Evolutionary conservation across 2,797 vertebrate species (phyloP), one percentile per base, ranked within the genome.

Genomic region (Anomalospiza imberbis): DNA sequence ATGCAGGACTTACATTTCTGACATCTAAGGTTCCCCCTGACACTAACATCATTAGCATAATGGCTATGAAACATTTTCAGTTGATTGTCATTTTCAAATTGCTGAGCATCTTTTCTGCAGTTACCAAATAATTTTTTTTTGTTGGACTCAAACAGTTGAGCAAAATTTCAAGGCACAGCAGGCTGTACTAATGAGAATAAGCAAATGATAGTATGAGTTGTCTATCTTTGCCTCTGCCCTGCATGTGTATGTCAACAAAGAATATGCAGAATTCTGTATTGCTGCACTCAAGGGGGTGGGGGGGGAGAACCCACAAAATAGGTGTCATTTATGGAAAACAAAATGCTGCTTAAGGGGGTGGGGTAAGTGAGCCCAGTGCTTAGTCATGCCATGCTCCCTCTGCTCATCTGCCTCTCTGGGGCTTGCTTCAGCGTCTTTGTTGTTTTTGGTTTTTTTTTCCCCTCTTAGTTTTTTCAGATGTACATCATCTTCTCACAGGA

Each of bases 341-440:
- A 89, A 92, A 61, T 65, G 50, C 50, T 89, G 29, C 38, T 31
- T 85, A 75, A 71, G 31, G 68, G 86, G 65, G 45, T 85, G 57
- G 78, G 72, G 81, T 79, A 53, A 2, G 4, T 54, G 47, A 96
- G 65, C 65, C 85, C 73, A 66, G 62, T 85, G 89, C 94, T 94
- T 93, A 86, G 89, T 96, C 89, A 84, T 91, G 70, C 66, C 25
- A 22, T 66, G 44, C 62, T 96, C 51, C 66, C 62, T 94, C 70
- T 74, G 61, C 78, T 74, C 4, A 3, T 74, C 73, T 93, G 58
- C 47, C 73, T 88, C 75, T 15, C 3, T 14, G 26, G 53, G 51
- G 58, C 28, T 96, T 91, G 63, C 62, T 94, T 81, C 61, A 34
- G 32, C 79, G 89, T 75, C 42, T 62, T 15, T 34, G 34, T 34